These are phyloP conservation scores for Heterochromis multidens DNA, from an alignment of 2,113 vertebrate species.

Conservation along the genomic window DNA sequence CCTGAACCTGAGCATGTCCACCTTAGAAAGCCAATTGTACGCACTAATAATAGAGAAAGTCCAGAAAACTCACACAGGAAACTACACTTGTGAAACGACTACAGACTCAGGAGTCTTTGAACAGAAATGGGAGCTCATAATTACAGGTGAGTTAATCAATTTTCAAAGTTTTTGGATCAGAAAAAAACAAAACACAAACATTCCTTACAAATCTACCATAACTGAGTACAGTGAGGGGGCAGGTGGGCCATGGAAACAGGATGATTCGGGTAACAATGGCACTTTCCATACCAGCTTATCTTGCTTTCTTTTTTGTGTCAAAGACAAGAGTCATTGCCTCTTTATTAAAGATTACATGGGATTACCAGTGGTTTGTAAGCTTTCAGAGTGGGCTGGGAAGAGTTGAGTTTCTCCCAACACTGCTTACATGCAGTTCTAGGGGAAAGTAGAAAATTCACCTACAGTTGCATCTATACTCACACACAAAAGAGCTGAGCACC, in stretches of 20 bases:
- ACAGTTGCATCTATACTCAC: not conserved
- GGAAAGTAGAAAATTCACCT: too few species aligned
- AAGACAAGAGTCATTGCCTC: too few species aligned
- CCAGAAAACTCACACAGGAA: slow-evolving; percentile 15
- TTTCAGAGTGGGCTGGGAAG: not conserved
- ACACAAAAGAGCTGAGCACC: not conserved
- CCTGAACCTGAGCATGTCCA: not conserved
- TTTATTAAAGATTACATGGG: too few species aligned
- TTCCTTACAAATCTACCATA: not conserved
- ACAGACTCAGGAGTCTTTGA: fast-evolving
- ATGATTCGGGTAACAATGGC: not conserved
- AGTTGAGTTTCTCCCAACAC: not conserved
- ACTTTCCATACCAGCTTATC: not conserved
- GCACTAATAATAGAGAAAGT: slow-evolving; percentile 7
- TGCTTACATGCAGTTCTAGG: too few species aligned
- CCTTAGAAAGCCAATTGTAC: not conserved
- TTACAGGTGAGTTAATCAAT: slow-evolving; percentile 31
- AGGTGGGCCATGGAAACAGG: not conserved
- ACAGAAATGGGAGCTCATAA: slow-evolving; percentile 9
- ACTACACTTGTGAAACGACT: slow-evolving; percentile 29
- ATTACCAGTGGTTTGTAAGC: too few species aligned
- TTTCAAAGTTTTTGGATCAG: not conserved
- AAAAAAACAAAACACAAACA: not conserved
- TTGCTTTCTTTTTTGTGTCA: not conserved
- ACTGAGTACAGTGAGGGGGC: not conserved